Evolutionary conservation across 2,888 invertebrate genomes (phyloP).

Genomic region (Cotesia congregata): DNA sequence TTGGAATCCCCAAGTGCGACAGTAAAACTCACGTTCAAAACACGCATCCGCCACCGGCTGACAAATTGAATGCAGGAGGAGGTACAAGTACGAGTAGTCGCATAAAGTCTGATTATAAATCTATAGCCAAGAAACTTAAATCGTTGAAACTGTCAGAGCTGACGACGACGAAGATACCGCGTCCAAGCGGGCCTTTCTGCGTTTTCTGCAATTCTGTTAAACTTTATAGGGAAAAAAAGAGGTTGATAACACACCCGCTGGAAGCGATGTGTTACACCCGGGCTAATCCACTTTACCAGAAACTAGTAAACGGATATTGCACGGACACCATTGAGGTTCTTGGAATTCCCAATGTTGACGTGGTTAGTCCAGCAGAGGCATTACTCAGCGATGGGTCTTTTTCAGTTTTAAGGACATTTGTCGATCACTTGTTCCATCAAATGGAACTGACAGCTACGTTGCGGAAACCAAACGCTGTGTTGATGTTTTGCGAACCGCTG

Average conservation of each 20-base stretch:
- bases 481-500: conserved; percentile 69
- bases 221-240: conserved; percentile 65
- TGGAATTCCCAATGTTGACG: conserved; percentile 68
- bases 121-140: conserved; percentile 61
- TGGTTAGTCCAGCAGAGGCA: conserved; percentile 68
- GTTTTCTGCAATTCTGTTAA: conserved; percentile 68
- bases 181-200: conserved; percentile 66
- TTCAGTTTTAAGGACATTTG: conserved; percentile 65
- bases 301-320: conserved; percentile 68
- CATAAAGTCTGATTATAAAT: conserved; percentile 61
- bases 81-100: conserved; percentile 53
- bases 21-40: conserved; percentile 53
- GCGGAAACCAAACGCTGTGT: conserved; percentile 66
- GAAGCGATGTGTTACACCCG: conserved; percentile 62
- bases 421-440: conserved; percentile 68
- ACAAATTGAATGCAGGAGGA: background rate
- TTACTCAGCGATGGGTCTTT: conserved; percentile 65
- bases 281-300: conserved; percentile 65
- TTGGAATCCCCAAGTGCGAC: conserved; percentile 67
- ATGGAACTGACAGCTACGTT: conserved; percentile 65
- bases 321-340: conserved; percentile 65
- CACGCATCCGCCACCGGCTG: conserved; percentile 28
- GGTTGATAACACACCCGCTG: conserved; percentile 60
- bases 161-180: conserved; percentile 57
- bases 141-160: conserved; percentile 61